Percentiles rank a stretch among this genome's conserved stretches.
phyloP scores from a whole-genome alignment of 1,140 invertebrate species.

The Druon quercuslanigerum region DNA sequence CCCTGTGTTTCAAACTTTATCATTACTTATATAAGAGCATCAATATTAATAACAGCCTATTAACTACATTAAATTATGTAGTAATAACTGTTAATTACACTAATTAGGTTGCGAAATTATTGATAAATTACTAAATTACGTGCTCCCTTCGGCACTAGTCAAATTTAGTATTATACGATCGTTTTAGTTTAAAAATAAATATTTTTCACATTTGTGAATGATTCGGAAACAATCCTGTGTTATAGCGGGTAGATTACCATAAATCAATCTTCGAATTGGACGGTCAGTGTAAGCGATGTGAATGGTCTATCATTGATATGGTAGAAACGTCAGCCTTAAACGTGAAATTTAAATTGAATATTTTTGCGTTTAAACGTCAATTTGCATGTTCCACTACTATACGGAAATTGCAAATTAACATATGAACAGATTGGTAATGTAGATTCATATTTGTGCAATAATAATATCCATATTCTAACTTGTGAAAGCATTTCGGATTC shows the following conservation, averaged over 20 bases:
- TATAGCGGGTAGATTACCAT: not conserved
- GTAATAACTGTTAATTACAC: no score
- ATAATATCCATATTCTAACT: slow-evolving; percentile 43
- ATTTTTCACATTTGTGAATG: not conserved
- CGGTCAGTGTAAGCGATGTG: not conserved
- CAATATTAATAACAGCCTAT: no score
- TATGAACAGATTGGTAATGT: slow-evolving; percentile 53
- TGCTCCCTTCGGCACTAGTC: not conserved
- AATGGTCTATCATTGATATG: not conserved
- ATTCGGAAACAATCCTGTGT: not conserved
- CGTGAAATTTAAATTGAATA: slow-evolving; percentile 34
- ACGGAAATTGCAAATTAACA: slow-evolving; percentile 52
- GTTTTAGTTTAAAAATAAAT: not conserved
- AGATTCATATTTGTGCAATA: slow-evolving; percentile 49
- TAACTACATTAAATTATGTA: no score
- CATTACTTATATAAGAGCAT: no score
- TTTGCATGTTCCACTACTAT: slow-evolving; percentile 43
- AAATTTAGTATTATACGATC: not conserved
- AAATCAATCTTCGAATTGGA: slow-evolving; percentile 9
- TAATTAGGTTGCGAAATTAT: no score
- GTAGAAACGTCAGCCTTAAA: not conserved
- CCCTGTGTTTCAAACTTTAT: no score
- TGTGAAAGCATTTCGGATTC: slow-evolving; percentile 47
- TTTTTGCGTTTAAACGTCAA: slow-evolving; percentile 52
- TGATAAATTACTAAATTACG: no score